Evolutionary conservation across 1,140 invertebrate genomes (phyloP).

Genomic region (Branchinecta lindahli): DNA sequence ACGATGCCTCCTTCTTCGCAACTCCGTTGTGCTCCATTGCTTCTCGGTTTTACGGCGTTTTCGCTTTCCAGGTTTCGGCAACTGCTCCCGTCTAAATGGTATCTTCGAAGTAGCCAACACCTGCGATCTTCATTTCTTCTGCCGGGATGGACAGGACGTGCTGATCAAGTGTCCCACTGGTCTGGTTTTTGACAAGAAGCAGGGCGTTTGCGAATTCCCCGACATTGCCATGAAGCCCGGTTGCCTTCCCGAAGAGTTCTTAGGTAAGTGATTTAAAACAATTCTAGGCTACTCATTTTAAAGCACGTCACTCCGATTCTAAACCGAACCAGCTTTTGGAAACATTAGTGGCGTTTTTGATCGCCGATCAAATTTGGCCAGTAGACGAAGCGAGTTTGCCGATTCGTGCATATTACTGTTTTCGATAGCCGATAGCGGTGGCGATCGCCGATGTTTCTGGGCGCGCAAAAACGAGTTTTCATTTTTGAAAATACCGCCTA

Average conservation of each 20-base stretch:
- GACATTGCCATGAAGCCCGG: conserved; percentile 22
- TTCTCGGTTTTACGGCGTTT: not conserved
- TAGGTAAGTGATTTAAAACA: conserved; percentile 16
- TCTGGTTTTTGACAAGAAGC: conserved; percentile 30
- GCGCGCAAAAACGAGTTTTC: too few relatives aligned
- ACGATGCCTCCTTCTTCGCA: too few relatives aligned
- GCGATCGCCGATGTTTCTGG: too few relatives aligned
- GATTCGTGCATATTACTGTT: too few relatives aligned
- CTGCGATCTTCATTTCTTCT: conserved; percentile 20
- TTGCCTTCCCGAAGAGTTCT: conserved; percentile 23
- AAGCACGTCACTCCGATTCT: too few relatives aligned
- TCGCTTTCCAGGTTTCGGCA: conserved; percentile 16
- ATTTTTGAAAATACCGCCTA: too few relatives aligned
- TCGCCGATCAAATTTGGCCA: too few relatives aligned
- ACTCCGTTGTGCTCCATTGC: not conserved
- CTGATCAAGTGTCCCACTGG: conserved; percentile 32
- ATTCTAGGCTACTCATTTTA: too few relatives aligned
- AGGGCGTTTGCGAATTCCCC: conserved; percentile 25
- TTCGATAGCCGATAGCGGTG: too few relatives aligned
- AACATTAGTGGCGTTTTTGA: too few relatives aligned
- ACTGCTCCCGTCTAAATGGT: conserved; percentile 19
- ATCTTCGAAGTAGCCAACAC: conserved; percentile 14
- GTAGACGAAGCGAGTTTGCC: too few relatives aligned
- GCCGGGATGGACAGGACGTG: conserved; percentile 13
- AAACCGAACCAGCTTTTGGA: too few relatives aligned